Evolutionary conservation across 2,113 vertebrate species (phyloP).

Genomic region (Scatophagus argus): DNA sequence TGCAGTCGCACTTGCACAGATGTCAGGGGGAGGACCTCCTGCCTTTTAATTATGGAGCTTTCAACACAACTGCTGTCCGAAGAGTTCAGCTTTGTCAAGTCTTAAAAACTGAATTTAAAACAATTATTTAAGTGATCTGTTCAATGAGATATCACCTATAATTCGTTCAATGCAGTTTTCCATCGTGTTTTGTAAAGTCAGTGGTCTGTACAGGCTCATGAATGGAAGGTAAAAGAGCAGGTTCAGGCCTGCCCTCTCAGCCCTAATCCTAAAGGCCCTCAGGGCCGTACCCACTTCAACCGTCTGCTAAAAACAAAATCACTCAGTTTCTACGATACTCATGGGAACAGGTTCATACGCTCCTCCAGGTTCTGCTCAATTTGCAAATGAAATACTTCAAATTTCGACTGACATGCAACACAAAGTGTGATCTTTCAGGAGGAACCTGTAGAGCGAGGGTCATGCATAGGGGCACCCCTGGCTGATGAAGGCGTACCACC

Average conservation of each 20-base stretch:
- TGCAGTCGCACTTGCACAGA: slow-evolving; percentile 34
- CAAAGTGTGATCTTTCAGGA: slow-evolving; percentile 43
- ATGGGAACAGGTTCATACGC: slow-evolving; percentile 11
- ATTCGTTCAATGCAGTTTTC: slow-evolving; percentile 4
- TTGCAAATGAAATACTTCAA: slow-evolving; percentile 60
- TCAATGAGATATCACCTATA: slow-evolving; percentile 4
- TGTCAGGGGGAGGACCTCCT: background rate
- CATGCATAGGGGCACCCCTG: slow-evolving; percentile 30
- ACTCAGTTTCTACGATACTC: slow-evolving; percentile 61
- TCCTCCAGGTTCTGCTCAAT: slow-evolving; percentile 34
- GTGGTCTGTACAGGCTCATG: slow-evolving; percentile 33
- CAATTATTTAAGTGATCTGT: background rate
- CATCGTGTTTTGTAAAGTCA: slow-evolving; percentile 20
- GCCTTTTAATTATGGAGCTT: slow-evolving; percentile 11
- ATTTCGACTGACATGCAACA: slow-evolving; percentile 9
- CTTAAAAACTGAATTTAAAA: background rate
- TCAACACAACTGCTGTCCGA: background rate
- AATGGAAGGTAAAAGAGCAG: slow-evolving; percentile 47
- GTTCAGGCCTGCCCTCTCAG: slow-evolving; percentile 66
- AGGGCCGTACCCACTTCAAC: slow-evolving; percentile 48
- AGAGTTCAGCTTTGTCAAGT: slow-evolving; percentile 4
- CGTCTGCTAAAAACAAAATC: slow-evolving; percentile 46
- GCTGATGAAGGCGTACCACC: slow-evolving; percentile 56
- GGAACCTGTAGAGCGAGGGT: slow-evolving; percentile 62
- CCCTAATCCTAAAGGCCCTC: slow-evolving; percentile 55